Evolutionary conservation across 37 sponge, comb jelly and placozoan species (phyloP).

Genomic region (Cliona cf. orientalis): DNA sequence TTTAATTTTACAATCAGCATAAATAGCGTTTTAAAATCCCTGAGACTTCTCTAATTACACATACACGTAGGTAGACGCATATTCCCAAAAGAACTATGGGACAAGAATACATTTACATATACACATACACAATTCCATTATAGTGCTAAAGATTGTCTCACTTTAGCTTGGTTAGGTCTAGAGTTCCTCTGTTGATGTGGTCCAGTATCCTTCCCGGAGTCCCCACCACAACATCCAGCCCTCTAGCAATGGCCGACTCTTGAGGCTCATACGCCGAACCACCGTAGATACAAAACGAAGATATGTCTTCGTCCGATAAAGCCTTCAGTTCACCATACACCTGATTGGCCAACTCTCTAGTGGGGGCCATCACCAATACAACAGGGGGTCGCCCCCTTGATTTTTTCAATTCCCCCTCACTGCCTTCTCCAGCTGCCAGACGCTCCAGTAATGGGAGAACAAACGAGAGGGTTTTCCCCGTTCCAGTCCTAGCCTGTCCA

Average conservation of each 20-base stretch:
- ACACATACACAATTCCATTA: too few relatives aligned
- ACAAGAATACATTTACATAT: too few relatives aligned
- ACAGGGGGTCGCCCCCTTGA: conserved; percentile 61
- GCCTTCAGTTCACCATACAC: conserved; percentile 35
- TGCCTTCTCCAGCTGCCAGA: conserved; percentile 40
- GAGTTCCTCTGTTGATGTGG: conserved; percentile 77
- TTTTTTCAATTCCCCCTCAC: not conserved
- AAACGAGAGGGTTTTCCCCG: conserved; percentile 90
- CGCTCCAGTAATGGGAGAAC: conserved; percentile 86
- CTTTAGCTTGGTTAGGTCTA: conserved; percentile 72
- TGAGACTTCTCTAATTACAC: too few relatives aligned
- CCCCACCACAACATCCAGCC: conserved; percentile 91
- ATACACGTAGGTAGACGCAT: too few relatives aligned
- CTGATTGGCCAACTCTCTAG: conserved; percentile 92
- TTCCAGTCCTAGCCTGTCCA: conserved; percentile 93
- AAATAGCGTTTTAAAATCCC: too few relatives aligned
- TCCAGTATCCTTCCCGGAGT: conserved; percentile 95
- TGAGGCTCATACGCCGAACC: conserved; percentile 91
- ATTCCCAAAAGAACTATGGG: too few relatives aligned
- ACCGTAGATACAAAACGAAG: conserved; percentile 85
- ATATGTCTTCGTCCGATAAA: conserved; percentile 43
- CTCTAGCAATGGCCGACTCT: conserved; percentile 73
- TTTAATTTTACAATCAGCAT: too few relatives aligned
- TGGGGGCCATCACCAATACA: conserved; percentile 92
- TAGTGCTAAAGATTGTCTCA: too few relatives aligned